Conservation (phyloP, 2,888 invertebrate genomes). For the Drosophila robusta region DNA sequence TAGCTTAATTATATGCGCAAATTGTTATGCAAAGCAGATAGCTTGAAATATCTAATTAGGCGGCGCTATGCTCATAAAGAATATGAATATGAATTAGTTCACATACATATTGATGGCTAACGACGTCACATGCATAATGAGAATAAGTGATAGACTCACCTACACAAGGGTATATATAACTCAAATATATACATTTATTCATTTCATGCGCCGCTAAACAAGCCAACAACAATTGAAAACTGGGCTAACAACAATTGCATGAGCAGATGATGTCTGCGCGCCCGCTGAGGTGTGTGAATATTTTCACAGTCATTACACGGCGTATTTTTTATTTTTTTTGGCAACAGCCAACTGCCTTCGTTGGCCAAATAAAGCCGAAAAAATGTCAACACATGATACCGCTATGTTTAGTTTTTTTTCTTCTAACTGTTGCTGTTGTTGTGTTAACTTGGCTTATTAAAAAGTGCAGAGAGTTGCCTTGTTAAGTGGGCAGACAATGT, state of each 20-base stretch:
- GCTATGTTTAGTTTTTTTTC: conserved; percentile 19
- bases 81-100: conserved; percentile 16
- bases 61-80: conserved; percentile 11
- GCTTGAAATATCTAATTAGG: conserved; percentile 22
- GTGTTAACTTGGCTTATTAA: conserved; percentile 57
- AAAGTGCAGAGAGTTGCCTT: conserved; percentile 52
- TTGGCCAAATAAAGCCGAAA: conserved; percentile 67
- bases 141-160: conserved; percentile 4
- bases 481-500: conserved; percentile 51
- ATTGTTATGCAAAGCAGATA: conserved; percentile 24
- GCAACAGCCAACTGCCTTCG: conserved; percentile 34
- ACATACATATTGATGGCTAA: conserved; percentile 1
- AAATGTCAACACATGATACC: conserved; percentile 73
- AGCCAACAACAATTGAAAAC: conserved; percentile 53
- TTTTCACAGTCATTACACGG: conserved; percentile 68
- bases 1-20: conserved; percentile 2
- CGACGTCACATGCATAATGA: conserved; percentile 20
- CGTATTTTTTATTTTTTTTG: conserved; percentile 47
- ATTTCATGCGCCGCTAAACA: conserved; percentile 55
- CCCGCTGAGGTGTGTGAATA: conserved; percentile 71
- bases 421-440: conserved; percentile 19
- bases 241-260: conserved; percentile 77
- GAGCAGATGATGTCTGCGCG: conserved; percentile 55
- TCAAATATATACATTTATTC: conserved; percentile 16
- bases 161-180: conserved; percentile 27